These are phyloP conservation scores for Tetramorium bicarinatum DNA, from an alignment of 2,888 invertebrate species.

Conservation along the genomic window DNA sequence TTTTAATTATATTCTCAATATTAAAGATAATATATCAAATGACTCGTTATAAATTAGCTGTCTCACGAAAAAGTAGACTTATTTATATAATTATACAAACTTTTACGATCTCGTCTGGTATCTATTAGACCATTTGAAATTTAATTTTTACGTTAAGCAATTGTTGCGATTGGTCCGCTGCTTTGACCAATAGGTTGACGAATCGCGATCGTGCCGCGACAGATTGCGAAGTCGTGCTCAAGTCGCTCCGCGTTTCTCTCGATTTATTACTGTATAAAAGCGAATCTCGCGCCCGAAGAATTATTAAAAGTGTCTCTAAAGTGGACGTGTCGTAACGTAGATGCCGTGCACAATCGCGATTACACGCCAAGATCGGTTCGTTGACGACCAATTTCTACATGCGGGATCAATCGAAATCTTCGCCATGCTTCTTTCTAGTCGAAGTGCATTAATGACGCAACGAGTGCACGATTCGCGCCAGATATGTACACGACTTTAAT, in stretches of 20 bases:
- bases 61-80: neutral
- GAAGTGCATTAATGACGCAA: neutral
- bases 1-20: neutral
- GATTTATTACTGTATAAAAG: neutral
- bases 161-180: neutral
- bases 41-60: neutral
- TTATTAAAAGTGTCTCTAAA: neutral
- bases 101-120: neutral
- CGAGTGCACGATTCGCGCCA: neutral
- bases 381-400: neutral
- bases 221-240: neutral
- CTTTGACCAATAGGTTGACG: neutral
- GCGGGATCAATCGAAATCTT: neutral
- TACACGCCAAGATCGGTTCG: neutral
- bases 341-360: neutral
- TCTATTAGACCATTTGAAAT: neutral
- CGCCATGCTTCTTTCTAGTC: neutral
- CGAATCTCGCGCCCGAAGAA: neutral
- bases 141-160: neutral
- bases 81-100: neutral
- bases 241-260: neutral
- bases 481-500: neutral
- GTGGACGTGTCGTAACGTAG: neutral
- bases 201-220: neutral
- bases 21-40: neutral